These are phyloP conservation scores for Drosophila hydei DNA, from an alignment of 1,140 invertebrate genomes.

Conservation along the genomic window DNA sequence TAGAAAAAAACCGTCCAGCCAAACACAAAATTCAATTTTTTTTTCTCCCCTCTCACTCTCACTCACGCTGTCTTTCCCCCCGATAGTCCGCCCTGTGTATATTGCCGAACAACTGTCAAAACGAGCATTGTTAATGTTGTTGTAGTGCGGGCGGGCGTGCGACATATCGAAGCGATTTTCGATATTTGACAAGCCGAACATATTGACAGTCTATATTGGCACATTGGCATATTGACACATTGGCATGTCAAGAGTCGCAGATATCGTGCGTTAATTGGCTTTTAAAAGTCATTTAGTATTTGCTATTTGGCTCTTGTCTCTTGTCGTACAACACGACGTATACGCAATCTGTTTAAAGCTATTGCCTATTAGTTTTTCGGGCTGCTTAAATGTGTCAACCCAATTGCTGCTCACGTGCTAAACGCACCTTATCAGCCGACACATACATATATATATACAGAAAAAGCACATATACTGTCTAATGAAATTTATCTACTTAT, in stretches of 20 bases:
- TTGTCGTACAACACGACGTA: constrained; percentile 31
- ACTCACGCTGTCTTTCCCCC: not conserved
- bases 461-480: constrained; percentile 4
- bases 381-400: constrained; percentile 27
- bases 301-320: constrained; percentile 29
- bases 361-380: constrained; percentile 1
- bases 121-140: constrained; percentile 17
- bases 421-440: constrained; percentile 21
- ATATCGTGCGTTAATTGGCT: constrained; percentile 58
- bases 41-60: not conserved
- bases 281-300: constrained; percentile 64
- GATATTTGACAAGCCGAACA: constrained; percentile 39
- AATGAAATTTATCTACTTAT: constrained; percentile 23
- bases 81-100: not conserved
- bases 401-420: constrained; percentile 39
- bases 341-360: constrained; percentile 22
- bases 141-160: constrained; percentile 19
- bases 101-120: constrained; percentile 40
- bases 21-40: constrained; percentile 32
- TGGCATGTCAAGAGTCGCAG: constrained; percentile 17
- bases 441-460: constrained; percentile 3
- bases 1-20: constrained; percentile 32
- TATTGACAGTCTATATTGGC: constrained; percentile 51
- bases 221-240: constrained; percentile 23
- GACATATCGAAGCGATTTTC: constrained; percentile 36